Evolutionary conservation across 2,797 vertebrate genomes (phyloP).

Genomic region (Macropodus opercularis): DNA sequence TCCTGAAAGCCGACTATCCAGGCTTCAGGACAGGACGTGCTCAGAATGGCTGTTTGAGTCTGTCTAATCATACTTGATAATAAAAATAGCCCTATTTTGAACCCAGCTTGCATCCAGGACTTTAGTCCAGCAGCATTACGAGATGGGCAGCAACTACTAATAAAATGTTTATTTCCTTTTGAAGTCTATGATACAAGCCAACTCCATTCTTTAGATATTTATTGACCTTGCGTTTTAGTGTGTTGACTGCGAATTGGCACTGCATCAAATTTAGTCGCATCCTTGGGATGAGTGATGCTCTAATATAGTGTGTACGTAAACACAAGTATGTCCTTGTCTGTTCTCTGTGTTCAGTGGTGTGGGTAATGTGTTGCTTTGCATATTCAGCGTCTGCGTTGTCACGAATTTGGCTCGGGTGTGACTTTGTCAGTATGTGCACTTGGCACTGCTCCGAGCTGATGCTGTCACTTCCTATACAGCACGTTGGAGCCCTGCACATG

Average conservation of each 20-base stretch:
- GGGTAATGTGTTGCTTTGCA: constrained; percentile 29
- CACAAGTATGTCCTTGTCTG: too few species aligned
- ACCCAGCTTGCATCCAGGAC: neutral
- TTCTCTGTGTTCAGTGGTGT: neutral
- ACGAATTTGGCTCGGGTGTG: constrained; percentile 10
- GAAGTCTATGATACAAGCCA: neutral
- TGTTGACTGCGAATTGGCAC: too few species aligned
- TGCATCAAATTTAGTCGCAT: neutral
- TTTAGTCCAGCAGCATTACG: neutral
- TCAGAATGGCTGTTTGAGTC: too few species aligned
- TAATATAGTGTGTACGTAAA: too few species aligned
- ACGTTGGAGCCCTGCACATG: neutral
- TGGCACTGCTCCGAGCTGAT: neutral
- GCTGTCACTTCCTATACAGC: neutral
- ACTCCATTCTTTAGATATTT: neutral
- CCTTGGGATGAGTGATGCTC: neutral
- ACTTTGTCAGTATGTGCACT: neutral
- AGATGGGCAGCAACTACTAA: neutral
- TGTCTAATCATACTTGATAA: neutral
- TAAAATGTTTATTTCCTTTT: neutral
- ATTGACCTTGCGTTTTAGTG: neutral
- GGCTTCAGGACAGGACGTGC: too few species aligned
- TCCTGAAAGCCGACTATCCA: neutral
- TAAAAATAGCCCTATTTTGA: too few species aligned
- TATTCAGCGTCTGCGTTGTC: constrained; percentile 17